Conservation (phyloP, 2,113 vertebrate species). For the Rhynchomys soricoides region DNA sequence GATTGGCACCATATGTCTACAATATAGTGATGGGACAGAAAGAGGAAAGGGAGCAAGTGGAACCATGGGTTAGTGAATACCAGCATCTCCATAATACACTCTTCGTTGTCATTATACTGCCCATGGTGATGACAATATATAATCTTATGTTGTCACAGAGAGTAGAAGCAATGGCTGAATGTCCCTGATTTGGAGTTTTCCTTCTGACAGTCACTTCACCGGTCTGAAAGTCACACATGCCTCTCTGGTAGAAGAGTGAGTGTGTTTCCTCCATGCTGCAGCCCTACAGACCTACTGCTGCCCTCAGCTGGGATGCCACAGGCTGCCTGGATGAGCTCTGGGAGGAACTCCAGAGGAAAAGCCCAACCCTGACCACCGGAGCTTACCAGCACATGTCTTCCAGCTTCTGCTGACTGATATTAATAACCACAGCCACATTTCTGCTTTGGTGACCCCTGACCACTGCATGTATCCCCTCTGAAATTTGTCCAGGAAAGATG, state of each 20-base stretch:
- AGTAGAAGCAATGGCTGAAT: not conserved
- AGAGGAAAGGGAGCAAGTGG: fast-evolving
- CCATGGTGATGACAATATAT: not conserved
- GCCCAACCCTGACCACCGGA: not conserved
- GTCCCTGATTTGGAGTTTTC: not conserved
- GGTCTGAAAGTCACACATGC: not conserved
- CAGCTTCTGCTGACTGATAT: not conserved
- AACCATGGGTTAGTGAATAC: not conserved
- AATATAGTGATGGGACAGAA: fast-evolving
- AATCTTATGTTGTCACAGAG: not conserved
- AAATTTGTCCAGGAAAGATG: conserved; percentile 59
- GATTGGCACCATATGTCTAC: not conserved
- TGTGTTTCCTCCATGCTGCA: not conserved
- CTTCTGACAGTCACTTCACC: not conserved
- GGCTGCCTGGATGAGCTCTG: conserved; percentile 28
- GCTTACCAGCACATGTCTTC: not conserved
- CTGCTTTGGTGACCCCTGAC: conserved; percentile 13
- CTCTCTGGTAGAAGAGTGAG: not conserved
- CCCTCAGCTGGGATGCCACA: not conserved
- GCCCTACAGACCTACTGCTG: not conserved
- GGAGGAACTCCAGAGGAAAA: conserved; percentile 45
- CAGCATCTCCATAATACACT: not conserved
- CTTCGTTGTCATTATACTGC: not conserved
- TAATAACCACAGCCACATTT: conserved; percentile 16
- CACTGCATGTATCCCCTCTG: conserved; percentile 39